These are phyloP conservation scores for Drosophila eugracilis DNA, from an alignment of 1,140 invertebrate species.

Conservation along the genomic window DNA sequence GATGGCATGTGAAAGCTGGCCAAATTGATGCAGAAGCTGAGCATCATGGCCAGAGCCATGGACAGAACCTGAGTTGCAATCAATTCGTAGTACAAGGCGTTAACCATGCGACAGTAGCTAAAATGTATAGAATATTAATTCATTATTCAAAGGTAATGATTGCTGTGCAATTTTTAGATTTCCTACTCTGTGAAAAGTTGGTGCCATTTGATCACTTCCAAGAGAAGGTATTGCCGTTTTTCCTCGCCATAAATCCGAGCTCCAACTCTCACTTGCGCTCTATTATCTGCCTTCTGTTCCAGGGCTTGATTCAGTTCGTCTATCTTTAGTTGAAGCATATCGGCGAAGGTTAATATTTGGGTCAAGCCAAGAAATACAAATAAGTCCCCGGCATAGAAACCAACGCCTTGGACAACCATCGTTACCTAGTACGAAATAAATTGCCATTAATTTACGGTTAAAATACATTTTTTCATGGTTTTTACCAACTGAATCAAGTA, in stretches of 20 bases:
- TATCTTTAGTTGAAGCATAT: slow-evolving; percentile 52
- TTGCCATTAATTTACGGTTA: neutral
- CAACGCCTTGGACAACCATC: slow-evolving; percentile 39
- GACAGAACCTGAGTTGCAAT: slow-evolving; percentile 55
- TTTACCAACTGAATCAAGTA: slow-evolving; percentile 47
- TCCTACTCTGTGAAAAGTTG: slow-evolving; percentile 56
- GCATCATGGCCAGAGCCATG: slow-evolving; percentile 47
- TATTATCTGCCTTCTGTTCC: slow-evolving; percentile 9
- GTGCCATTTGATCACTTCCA: slow-evolving; percentile 68
- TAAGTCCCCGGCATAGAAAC: slow-evolving; percentile 59
- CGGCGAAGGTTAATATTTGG: slow-evolving; percentile 53
- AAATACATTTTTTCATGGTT: too few relatives aligned
- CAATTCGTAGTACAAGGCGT: slow-evolving; percentile 47
- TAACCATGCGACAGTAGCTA: slow-evolving; percentile 53
- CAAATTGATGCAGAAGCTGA: slow-evolving; percentile 51
- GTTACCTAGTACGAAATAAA: slow-evolving; percentile 12
- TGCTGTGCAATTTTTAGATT: too few relatives aligned
- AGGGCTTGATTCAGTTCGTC: slow-evolving; percentile 30
- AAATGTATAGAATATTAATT: neutral
- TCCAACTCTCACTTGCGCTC: slow-evolving; percentile 3
- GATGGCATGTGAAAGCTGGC: slow-evolving; percentile 48
- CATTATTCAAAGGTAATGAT: neutral
- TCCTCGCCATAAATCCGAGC: neutral
- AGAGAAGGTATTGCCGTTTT: slow-evolving; percentile 4
- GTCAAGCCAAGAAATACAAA: slow-evolving; percentile 41